Base-by-base conservation (phyloP, 2,113 vertebrate species). In the Edolisoma coerulescens region DNA sequence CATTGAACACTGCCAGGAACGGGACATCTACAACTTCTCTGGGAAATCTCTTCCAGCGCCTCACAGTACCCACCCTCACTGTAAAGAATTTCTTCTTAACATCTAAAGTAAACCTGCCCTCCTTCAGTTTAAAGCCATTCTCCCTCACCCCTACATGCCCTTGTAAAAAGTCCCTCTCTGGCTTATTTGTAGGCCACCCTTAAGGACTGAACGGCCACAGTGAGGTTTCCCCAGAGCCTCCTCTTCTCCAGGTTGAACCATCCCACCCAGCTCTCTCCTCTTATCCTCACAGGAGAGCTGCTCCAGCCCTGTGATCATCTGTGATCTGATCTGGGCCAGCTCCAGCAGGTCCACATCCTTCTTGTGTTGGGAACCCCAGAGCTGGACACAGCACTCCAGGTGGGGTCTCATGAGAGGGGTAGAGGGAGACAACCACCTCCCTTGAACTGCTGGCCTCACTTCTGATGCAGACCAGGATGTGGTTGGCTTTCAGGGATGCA, bases 401-500 rank as follows among this genome's bases (percentile, higher is more conserved):
- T 24, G 30, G 16, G 42, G 30, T 30, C 27, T 27, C 33, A 7
- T 33, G 39, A 53, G 22, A 54, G 6, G 15, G 9, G 2, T 1
- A 28, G 15, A 64, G 12, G 44, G 18, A 47, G 5, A 44, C 3
- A 45, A 28, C 39, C 16, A 24, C 9, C 19, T 24, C 16, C 23
- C n/a, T n/a, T 39, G 22, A 39, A 10, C 28, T 39, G 19, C 47
- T 78, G 56, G 19, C 39, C 39, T 11, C 47, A 13, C 1, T 77
- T 18, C 39, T n/a, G n/a, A 13, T n/a, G 13, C 16, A n/a, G 28
- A 18, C 6, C 18, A 53, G 22, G 45, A 28, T 16, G 33, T 10
- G 14, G 9, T 10, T 44, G 44, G 9, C 10, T 47, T 61, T 63
- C 0, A 9, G 1, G 13, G 10, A 16, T 30, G 1, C 8, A 32